Conservation (phyloP, 1,140 invertebrate genomes). For the Pissodes strobi region DNA sequence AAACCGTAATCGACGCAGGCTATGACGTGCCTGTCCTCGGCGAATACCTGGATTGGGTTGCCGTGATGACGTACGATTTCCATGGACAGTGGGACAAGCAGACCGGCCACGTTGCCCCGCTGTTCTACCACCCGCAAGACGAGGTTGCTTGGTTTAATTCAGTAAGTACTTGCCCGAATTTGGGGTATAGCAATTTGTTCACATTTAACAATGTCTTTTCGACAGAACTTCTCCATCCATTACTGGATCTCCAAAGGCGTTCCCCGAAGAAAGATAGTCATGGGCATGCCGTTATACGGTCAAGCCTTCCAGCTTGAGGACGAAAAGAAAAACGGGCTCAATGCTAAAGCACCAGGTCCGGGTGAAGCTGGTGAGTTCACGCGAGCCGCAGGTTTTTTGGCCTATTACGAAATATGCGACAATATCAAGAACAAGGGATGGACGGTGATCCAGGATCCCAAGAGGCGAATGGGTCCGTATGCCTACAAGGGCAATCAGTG, state of each 20-base stretch:
- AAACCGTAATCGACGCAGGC: slow-evolving; percentile 81
- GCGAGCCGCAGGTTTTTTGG: slow-evolving; percentile 79
- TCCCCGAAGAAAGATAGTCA: slow-evolving; percentile 76
- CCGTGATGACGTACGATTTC: slow-evolving; percentile 86
- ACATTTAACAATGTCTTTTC: too few species aligned
- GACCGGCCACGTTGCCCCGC: slow-evolving; percentile 81
- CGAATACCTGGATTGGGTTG: slow-evolving; percentile 79
- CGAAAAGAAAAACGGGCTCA: slow-evolving; percentile 67
- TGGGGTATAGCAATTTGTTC: neutral
- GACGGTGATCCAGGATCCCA: slow-evolving; percentile 76
- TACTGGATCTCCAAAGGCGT: slow-evolving; percentile 87
- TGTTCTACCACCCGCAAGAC: slow-evolving; percentile 79
- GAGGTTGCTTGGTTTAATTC: slow-evolving; percentile 72
- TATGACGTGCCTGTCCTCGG: slow-evolving; percentile 79
- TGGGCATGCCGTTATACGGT: slow-evolving; percentile 91
- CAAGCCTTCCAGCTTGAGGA: slow-evolving; percentile 76
- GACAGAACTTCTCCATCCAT: slow-evolving; percentile 82
- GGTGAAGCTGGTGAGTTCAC: slow-evolving; percentile 83
- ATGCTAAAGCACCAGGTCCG: slow-evolving; percentile 72
- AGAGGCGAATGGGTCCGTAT: slow-evolving; percentile 81
- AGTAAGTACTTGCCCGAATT: slow-evolving; percentile 60
- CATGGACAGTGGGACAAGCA: slow-evolving; percentile 85
- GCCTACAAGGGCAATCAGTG: slow-evolving; percentile 85
- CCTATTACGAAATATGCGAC: slow-evolving; percentile 90
- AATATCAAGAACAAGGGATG: slow-evolving; percentile 75